phyloP scores from a whole-genome alignment of 2,888 invertebrate genomes.

The Criorhina ranunculi region DNA sequence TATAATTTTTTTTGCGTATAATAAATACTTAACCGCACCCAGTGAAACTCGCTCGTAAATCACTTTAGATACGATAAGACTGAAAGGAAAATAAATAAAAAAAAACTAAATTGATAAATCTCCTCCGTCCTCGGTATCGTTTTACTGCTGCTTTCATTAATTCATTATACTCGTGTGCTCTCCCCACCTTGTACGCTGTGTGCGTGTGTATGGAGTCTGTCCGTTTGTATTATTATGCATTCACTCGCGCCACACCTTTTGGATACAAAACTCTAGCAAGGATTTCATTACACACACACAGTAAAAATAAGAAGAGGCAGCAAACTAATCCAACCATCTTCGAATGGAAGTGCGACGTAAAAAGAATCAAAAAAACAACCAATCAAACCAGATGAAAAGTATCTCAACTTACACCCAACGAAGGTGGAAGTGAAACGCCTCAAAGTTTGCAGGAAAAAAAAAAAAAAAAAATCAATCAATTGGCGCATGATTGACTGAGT shows the following conservation, averaged over 20 bases:
- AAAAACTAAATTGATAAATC: constrained; percentile 41
- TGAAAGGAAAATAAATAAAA: constrained; percentile 3
- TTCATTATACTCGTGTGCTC: constrained; percentile 44
- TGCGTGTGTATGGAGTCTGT: too few relatives aligned
- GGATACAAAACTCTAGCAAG: constrained; percentile 60
- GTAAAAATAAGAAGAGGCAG: constrained; percentile 4
- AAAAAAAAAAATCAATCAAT: constrained; percentile 67
- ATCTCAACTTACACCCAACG: constrained; percentile 15
- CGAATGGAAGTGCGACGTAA: constrained; percentile 10
- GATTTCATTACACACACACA: constrained; percentile 56
- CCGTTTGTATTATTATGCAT: constrained; percentile 57
- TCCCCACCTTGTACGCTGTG: constrained; percentile 18
- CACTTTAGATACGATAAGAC: constrained; percentile 70
- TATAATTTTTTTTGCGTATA: constrained; percentile 64
- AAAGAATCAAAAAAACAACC: constrained; percentile 28
- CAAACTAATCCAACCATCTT: constrained; percentile 40
- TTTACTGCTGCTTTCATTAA: constrained; percentile 68
- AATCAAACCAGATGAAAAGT: constrained; percentile 65
- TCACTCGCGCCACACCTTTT: constrained; percentile 70
- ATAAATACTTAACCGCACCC: constrained; percentile 68
- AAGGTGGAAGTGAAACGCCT: constrained; percentile 36
- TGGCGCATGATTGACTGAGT: constrained; percentile 71
- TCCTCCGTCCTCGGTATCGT: constrained; percentile 29
- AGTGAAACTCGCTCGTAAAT: constrained; percentile 72
- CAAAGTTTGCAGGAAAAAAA: not conserved